Conservation (phyloP, 2,797 vertebrate species). For the Eremophila alpestris region DNA sequence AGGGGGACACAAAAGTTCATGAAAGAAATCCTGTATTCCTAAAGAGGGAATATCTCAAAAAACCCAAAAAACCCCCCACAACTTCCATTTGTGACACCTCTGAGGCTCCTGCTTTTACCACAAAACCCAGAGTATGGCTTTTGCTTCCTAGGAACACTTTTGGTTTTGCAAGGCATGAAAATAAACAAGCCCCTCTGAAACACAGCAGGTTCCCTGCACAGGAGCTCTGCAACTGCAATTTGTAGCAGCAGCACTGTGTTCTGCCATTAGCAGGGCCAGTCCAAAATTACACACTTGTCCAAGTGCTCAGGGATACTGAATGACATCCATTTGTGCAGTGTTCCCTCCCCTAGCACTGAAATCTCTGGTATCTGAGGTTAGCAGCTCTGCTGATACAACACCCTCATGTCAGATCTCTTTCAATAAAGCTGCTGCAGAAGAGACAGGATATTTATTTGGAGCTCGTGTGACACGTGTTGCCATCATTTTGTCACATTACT, state of each 20-base stretch:
- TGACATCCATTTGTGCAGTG: background rate
- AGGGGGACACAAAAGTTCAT: background rate
- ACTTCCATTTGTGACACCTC: background rate
- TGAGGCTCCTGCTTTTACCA: background rate
- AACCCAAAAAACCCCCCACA: no score
- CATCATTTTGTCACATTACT: constrained; percentile 1
- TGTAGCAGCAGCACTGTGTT: background rate
- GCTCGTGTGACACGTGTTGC: background rate
- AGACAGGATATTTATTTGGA: constrained; percentile 28
- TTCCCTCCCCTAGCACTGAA: background rate
- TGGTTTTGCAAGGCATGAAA: background rate
- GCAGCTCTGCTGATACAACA: background rate
- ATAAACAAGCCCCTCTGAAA: background rate
- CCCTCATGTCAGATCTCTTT: constrained; percentile 17
- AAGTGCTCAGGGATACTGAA: background rate
- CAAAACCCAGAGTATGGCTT: background rate
- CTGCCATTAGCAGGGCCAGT: background rate
- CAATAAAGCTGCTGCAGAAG: background rate
- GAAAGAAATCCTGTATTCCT: background rate
- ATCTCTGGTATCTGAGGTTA: constrained; percentile 1
- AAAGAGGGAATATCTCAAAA: background rate
- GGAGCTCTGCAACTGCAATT: background rate
- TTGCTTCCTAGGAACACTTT: background rate
- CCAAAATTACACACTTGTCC: background rate
- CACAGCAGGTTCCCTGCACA: background rate